A percentile compares a stretch with the other conserved stretches of the same genome.
phyloP scores from a whole-genome alignment of 1,140 invertebrate species.

The Drosophila pruinosa region DNA sequence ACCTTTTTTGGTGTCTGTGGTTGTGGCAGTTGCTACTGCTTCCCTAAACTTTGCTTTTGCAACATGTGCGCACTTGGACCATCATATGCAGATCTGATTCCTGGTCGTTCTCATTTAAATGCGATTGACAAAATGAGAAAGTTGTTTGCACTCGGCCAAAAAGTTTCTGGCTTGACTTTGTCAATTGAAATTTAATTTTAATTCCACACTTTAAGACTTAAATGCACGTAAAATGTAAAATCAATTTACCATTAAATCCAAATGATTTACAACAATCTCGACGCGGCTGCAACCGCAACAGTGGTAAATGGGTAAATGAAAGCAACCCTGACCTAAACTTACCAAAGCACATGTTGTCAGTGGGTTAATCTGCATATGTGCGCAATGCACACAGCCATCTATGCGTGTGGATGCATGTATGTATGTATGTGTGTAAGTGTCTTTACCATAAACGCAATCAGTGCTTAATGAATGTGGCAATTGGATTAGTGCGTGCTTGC shows the following conservation, averaged over 20 bases:
- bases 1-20: conserved; percentile 41
- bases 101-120: conserved; percentile 53
- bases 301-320: background rate
- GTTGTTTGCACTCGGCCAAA: background rate
- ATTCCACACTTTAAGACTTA: conserved; percentile 38
- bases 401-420: background rate
- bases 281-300: conserved; percentile 3
- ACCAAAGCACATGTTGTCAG: background rate
- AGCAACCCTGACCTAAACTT: background rate
- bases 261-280: conserved; percentile 28
- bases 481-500: conserved; percentile 67
- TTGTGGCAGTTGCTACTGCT: conserved; percentile 39
- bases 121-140: conserved; percentile 26
- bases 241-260: conserved; percentile 44
- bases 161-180: background rate
- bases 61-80: conserved; percentile 59
- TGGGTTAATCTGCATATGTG: conserved; percentile 60
- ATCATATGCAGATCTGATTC: conserved; percentile 65
- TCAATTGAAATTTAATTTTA: conserved; percentile 36
- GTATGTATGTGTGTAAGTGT: conserved; percentile 11
- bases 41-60: conserved; percentile 51
- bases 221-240: conserved; percentile 39
- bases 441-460: conserved; percentile 70
- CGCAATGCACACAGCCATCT: conserved; percentile 6
- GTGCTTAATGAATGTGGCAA: conserved; percentile 72